phyloP scores from a whole-genome alignment of 2,888 invertebrate genomes.

The Deilephila porcellus region DNA sequence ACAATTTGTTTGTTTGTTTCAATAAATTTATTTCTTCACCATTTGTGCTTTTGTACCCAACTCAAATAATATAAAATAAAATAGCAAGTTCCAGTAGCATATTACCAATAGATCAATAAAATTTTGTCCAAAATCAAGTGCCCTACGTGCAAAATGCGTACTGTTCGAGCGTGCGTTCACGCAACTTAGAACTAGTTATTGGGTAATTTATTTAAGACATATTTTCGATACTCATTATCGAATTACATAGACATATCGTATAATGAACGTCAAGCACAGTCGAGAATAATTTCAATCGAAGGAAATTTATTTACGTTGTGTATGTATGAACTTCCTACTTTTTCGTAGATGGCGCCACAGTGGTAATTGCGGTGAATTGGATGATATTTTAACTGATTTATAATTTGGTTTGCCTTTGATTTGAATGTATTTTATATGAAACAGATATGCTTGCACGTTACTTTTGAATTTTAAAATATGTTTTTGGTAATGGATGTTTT shows the following conservation, averaged over 20 bases:
- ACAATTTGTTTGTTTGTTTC: too few relatives aligned
- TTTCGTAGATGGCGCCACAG: neutral
- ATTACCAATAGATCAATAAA: too few relatives aligned
- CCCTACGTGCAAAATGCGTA: neutral
- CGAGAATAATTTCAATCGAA: neutral
- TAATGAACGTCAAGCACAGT: neutral
- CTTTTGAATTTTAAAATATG: too few relatives aligned
- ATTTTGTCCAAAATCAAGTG: neutral
- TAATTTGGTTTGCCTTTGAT: too few relatives aligned
- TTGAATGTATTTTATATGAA: too few relatives aligned
- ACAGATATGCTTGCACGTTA: too few relatives aligned
- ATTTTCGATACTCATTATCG: conserved; percentile 3
- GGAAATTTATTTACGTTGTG: neutral
- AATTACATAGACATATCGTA: conserved; percentile 7
- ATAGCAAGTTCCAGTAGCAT: too few relatives aligned
- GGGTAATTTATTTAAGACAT: neutral
- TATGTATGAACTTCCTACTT: neutral
- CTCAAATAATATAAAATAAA: too few relatives aligned
- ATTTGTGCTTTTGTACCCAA: too few relatives aligned
- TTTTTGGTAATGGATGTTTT: too few relatives aligned
- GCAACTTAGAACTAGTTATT: conserved; percentile 15
- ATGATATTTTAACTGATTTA: neutral
- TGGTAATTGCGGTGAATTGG: neutral
- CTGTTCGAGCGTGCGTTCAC: neutral
- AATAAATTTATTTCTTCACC: too few relatives aligned